These are phyloP conservation scores for Neoscelio sp. DNA, from an alignment of 2,888 invertebrate species.

Conservation along the genomic window DNA sequence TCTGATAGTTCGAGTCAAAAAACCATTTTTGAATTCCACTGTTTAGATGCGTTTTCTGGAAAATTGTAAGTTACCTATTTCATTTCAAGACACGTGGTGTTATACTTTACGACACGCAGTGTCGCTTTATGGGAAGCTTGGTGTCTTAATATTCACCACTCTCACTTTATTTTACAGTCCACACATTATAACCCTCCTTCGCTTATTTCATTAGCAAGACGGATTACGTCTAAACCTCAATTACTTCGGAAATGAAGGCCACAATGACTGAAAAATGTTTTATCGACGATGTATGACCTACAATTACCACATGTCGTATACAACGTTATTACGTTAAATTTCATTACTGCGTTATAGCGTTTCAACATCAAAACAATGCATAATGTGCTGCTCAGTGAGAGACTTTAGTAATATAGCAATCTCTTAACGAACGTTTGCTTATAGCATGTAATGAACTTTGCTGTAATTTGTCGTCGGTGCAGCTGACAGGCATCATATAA, in stretches of 20 bases:
- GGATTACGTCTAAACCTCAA: not conserved
- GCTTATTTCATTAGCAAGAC: constrained; percentile 44
- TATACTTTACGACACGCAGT: too few relatives aligned
- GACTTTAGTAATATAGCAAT: constrained; percentile 24
- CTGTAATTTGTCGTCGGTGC: constrained; percentile 43
- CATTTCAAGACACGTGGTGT: too few relatives aligned
- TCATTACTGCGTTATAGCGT: constrained; percentile 21
- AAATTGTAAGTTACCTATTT: too few relatives aligned
- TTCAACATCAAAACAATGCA: constrained; percentile 40
- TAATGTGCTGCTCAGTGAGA: constrained; percentile 22
- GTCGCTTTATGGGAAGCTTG: too few relatives aligned
- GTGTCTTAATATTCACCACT: too few relatives aligned
- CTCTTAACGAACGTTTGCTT: constrained; percentile 53
- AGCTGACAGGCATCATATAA: constrained; percentile 52
- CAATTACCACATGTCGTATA: constrained; percentile 33
- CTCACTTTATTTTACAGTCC: too few relatives aligned
- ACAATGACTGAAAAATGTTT: constrained; percentile 34
- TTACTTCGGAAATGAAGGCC: not conserved
- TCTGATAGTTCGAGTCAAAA: too few relatives aligned
- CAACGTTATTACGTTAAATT: constrained; percentile 42
- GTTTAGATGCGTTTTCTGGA: too few relatives aligned
- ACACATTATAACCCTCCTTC: too few relatives aligned
- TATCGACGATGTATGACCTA: not conserved
- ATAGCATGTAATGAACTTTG: constrained; percentile 51
- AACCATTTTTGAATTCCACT: too few relatives aligned